These are phyloP conservation scores for Miltochrista miniata DNA, from an alignment of 2,888 invertebrate genomes.

Conservation along the genomic window DNA sequence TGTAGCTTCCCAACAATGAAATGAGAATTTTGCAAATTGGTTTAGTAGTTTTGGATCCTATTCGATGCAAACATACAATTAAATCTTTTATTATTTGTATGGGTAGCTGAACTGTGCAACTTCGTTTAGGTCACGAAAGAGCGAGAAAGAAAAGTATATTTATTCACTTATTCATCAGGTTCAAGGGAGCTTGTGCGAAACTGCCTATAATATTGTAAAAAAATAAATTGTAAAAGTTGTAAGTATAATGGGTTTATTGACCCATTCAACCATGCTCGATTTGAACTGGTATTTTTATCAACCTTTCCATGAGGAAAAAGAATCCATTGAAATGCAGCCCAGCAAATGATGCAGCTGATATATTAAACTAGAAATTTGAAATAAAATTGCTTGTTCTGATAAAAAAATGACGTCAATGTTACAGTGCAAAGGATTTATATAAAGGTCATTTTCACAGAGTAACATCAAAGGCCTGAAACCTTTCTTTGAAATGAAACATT, in stretches of 20 bases:
- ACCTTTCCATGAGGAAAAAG: too few species aligned
- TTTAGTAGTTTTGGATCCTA: too few species aligned
- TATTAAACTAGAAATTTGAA: neutral
- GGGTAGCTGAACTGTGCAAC: too few species aligned
- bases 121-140: too few species aligned
- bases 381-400: neutral
- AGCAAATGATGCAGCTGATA: constrained; percentile 9
- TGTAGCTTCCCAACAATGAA: too few species aligned
- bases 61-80: too few species aligned
- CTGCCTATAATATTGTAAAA: constrained; percentile 8
- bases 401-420: constrained; percentile 21
- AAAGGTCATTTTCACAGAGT: constrained; percentile 26
- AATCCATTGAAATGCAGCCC: constrained; percentile 34
- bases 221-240: constrained; percentile 39
- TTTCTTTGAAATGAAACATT: constrained; percentile 43
- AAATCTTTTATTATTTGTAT: too few species aligned
- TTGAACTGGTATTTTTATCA: constrained; percentile 47
- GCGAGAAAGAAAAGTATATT: too few species aligned
- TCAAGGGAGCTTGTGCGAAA: too few species aligned
- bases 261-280: constrained; percentile 50
- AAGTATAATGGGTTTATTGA: constrained; percentile 56
- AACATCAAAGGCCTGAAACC: constrained; percentile 37
- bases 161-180: too few species aligned
- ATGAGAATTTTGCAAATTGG: too few species aligned
- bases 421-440: constrained; percentile 35